Evolutionary conservation across 2,888 invertebrate species (phyloP), one percentile per base, ranked within the genome.

Genomic region (Hypsopygia costalis): DNA sequence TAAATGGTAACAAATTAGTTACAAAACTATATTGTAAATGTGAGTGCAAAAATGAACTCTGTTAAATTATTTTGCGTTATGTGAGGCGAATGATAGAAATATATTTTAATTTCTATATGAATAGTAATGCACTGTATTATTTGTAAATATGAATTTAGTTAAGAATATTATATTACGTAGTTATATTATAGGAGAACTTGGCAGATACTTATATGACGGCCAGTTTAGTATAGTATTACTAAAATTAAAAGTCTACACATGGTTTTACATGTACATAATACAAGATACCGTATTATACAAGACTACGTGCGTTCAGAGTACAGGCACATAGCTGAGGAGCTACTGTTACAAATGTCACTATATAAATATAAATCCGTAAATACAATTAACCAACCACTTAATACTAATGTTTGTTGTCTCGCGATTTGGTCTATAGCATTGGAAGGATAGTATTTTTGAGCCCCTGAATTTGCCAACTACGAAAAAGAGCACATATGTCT

Each of bases 191-290:
- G 82, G 77, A 79, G 73, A 90, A 90, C 90, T 89, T 91, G 91
- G 91, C 91, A 87, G 90, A 91, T 91, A 91, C 91, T 91, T 91
- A 91, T 90, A 89, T 79, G 86, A 91, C 86, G 93, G 93, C 93
- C 93, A 93, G 92, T 93, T 92, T 91, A 91, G 90, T 80, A 88
- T 91, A 91, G 91, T 91, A 91, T 91, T 91, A 91, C 90, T 91
- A 90, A 90, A 90, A 90, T 88, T 86, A 82, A 78, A 76, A 75
- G 81, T 81, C 85, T 79, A 87, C 82, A 83, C 87, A 87, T 87
- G 87, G 86, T 87, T 87, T 87, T 87, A 88, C 87, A 88, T 88
- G 88, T 88, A 88, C 76, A 87, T 79, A 71, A 62, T 67, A 71
- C 69, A 68, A 80, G 75, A 77, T 76, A 74, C 72, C 67, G 73